These are phyloP conservation scores for Nephrotoma guestfalica DNA, from an alignment of 2,888 invertebrate genomes.

Conservation along the genomic window DNA sequence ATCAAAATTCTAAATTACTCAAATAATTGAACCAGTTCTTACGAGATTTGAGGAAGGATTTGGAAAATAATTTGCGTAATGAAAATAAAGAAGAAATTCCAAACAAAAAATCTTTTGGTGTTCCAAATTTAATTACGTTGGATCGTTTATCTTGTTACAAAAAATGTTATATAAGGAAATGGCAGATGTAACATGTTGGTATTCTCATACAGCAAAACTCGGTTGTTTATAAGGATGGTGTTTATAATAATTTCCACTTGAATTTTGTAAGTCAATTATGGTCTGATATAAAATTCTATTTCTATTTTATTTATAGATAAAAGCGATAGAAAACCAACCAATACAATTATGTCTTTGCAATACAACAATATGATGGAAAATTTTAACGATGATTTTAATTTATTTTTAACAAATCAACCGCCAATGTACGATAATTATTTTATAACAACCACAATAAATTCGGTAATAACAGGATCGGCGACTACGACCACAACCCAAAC, in stretches of 20 bases:
- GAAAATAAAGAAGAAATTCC: no score
- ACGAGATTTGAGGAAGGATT: no score
- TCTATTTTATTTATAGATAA: neutral
- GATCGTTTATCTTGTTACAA: no score
- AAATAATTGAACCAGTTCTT: no score
- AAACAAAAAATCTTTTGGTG: no score
- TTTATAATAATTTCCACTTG: neutral
- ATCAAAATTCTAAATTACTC: no score
- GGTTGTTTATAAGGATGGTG: neutral
- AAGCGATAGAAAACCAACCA: no score
- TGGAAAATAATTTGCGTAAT: no score
- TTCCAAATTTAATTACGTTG: no score
- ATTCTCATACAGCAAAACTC: no score
- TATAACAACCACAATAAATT: neutral
- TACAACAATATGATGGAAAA: neutral
- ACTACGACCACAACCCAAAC: neutral
- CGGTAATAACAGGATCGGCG: neutral
- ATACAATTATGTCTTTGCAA: neutral
- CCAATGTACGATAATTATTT: neutral
- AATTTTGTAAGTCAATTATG: neutral
- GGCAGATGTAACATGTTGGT: no score
- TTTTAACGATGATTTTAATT: neutral
- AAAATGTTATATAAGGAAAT: no score
- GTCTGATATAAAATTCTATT: neutral
- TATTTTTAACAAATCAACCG: neutral